A percentile compares a stretch with the other conserved stretches of the same genome.
These are phyloP conservation scores for Drosophila niveifrons DNA, from an alignment of 2,888 invertebrate genomes.

Conservation along the genomic window DNA sequence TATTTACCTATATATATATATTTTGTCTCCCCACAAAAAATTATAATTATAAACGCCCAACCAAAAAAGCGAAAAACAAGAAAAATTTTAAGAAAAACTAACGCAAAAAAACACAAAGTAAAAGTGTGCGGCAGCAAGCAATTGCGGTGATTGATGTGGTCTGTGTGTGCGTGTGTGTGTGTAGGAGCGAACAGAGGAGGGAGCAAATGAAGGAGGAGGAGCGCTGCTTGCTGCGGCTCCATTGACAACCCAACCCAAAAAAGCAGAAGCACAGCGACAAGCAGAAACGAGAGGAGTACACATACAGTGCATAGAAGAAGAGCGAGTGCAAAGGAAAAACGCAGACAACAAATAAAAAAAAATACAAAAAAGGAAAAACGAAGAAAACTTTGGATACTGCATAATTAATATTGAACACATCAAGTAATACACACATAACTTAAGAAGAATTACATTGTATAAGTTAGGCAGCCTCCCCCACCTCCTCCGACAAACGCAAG, in stretches of 20 bases:
- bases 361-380: constrained; percentile 33
- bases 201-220: constrained; percentile 71
- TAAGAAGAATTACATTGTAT: too few species aligned
- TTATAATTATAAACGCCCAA: constrained; percentile 58
- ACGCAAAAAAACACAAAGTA: constrained; percentile 32
- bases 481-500: too few species aligned
- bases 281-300: constrained; percentile 59
- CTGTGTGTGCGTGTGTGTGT: background rate
- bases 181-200: constrained; percentile 43
- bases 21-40: constrained; percentile 60
- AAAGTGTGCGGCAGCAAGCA: constrained; percentile 42
- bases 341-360: background rate
- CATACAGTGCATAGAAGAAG: constrained; percentile 41
- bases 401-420: constrained; percentile 17
- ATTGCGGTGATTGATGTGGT: constrained; percentile 39
- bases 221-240: constrained; percentile 58
- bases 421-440: constrained; percentile 1
- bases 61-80: background rate
- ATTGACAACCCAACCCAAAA: constrained; percentile 83
- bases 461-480: too few species aligned
- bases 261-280: constrained; percentile 6
- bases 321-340: constrained; percentile 29
- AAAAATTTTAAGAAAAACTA: background rate
- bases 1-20: constrained; percentile 64
- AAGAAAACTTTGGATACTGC: constrained; percentile 46